Evolutionary conservation across 2,113 vertebrate genomes (phyloP).

Genomic region (Psammodynastes pulverulentus): DNA sequence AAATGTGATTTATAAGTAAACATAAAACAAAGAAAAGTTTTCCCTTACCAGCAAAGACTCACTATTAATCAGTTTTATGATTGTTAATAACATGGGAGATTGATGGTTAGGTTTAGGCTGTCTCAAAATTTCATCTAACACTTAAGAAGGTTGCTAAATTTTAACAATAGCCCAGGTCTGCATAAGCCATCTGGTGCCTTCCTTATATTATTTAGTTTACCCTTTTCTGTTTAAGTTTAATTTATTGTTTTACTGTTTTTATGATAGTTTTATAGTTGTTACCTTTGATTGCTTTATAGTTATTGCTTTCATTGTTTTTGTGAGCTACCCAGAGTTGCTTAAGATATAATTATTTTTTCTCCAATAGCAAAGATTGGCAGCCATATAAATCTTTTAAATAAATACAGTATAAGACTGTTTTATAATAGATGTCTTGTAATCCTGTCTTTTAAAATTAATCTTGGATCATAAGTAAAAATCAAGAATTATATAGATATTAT

Average conservation of each 20-base stretch:
- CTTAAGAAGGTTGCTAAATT: neutral
- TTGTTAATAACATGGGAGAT: neutral
- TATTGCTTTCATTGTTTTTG: neutral
- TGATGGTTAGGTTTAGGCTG: neutral
- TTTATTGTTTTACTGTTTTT: neutral
- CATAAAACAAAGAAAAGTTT: neutral
- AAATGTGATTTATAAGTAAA: neutral
- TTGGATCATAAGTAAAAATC: neutral
- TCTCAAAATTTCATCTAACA: neutral
- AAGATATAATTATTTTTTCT: neutral
- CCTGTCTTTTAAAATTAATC: neutral
- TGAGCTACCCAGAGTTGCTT: neutral
- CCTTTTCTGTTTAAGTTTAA: neutral
- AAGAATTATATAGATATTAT: neutral
- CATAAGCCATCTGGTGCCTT: neutral
- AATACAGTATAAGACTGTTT: neutral
- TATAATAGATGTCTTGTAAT: neutral
- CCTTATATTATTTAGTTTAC: neutral
- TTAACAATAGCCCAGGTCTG: neutral
- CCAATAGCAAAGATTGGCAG: neutral
- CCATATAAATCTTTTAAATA: neutral
- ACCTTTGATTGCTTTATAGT: neutral
- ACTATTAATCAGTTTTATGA: neutral
- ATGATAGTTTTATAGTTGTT: neutral
- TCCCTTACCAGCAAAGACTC: neutral